Percentiles rank a stretch among this genome's conserved stretches.
Conservation (phyloP, 2,113 vertebrate genomes). For the Terrapene triunguis region DNA sequence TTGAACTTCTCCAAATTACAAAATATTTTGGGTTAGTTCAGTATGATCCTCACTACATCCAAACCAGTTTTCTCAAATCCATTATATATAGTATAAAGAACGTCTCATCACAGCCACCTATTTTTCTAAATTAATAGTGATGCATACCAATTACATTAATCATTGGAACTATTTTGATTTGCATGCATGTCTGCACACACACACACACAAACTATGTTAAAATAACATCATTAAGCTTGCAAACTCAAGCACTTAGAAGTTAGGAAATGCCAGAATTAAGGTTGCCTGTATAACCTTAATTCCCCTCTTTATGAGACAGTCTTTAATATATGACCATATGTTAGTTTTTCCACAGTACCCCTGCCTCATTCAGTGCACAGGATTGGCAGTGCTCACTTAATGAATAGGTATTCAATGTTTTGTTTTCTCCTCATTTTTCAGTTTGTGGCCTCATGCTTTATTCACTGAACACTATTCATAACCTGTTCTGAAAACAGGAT, state of each 20-base stretch:
- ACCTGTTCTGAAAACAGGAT: no score
- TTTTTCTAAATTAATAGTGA: background rate
- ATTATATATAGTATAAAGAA: background rate
- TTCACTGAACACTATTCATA: no score
- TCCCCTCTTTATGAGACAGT: background rate
- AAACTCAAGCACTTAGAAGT: background rate
- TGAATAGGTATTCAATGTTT: background rate
- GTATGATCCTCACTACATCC: background rate
- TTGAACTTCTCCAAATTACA: background rate
- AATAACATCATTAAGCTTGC: background rate
- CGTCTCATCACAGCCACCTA: background rate
- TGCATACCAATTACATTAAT: background rate
- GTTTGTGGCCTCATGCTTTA: no score
- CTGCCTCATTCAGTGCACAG: background rate
- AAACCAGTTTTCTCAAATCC: background rate
- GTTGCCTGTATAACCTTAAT: background rate
- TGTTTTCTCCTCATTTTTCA: no score
- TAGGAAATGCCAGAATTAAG: background rate
- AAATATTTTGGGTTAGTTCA: background rate
- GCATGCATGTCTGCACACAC: background rate
- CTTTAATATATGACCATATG: background rate
- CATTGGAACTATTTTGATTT: no score
- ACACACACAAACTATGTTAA: background rate
- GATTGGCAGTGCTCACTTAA: background rate
- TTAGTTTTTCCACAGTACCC: background rate